Evolutionary conservation across 2,113 vertebrate species (phyloP), one percentile per base, ranked within the genome.

Genomic region (Vulpes ferrilata): DNA sequence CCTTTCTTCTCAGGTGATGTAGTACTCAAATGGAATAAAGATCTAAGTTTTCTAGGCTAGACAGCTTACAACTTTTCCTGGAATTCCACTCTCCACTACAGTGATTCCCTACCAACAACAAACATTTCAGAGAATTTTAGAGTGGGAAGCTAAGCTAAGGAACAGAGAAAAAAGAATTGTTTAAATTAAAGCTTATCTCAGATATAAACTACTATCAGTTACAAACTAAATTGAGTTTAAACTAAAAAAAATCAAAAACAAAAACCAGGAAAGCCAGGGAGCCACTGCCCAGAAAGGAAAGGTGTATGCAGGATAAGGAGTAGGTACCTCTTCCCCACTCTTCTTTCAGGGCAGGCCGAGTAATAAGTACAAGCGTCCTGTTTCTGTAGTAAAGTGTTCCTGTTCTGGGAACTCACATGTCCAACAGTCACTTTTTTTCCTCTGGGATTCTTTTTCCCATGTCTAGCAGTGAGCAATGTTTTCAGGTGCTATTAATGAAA

Each of bases 11-110:
- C 73, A 92, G 95, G 22, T 95, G 16, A 62, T 60, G 10, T 3
- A 88, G 62, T 20, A 78, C 7, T 78, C 38, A 76, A 13, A 59
- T 5, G 67, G 67, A 97, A 78, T 91, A 93, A 92, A 95, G 57
- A 78, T 4, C 7, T 16, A 95, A 27, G 10, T 27, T 62, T 89
- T 88, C n/a, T 35, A 65, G 12, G 12, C 84, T 89, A 59, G 38
- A 71, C 19, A 64, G 30, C 23, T 85, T 51, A 71, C 27, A 88
- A 38, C 16, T 67, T 84, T 84, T 43, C 38, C 53, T 38, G 11
- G 15, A 62, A 83, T 81, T 88, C 69, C n/a, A 57, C 95, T 38
- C 38, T 90, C 62, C 69, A 90, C 35, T 13, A 12, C 35, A 87
- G 22, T 80, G 27, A 94, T 57, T 27, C 1, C 27, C 30, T 69